Percentiles rank a stretch among this genome's conserved stretches.
Conservation (phyloP, 2,113 vertebrate genomes). For the Synchiropus splendidus region DNA sequence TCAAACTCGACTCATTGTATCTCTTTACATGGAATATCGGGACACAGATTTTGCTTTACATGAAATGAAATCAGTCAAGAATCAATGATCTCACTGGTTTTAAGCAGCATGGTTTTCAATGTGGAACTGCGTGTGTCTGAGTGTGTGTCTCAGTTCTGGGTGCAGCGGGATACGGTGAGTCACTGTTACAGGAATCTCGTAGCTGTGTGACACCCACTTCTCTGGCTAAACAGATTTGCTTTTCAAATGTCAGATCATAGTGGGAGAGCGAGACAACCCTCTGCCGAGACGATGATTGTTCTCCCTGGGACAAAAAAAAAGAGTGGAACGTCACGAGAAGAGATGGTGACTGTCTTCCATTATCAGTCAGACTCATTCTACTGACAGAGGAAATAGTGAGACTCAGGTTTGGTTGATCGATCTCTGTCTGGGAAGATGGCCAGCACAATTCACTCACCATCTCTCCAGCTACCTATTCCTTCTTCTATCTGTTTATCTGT, state of each 20-base stretch:
- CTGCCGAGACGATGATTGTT: slow-evolving; percentile 36
- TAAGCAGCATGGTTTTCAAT: slow-evolving; percentile 38
- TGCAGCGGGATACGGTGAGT: slow-evolving; percentile 19
- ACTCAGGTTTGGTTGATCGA: slow-evolving; percentile 37
- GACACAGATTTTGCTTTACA: slow-evolving; percentile 21
- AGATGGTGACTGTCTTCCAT: slow-evolving; percentile 48
- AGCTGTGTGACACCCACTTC: slow-evolving; percentile 32
- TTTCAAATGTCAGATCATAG: slow-evolving; percentile 50
- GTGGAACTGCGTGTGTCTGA: slow-evolving; percentile 3
- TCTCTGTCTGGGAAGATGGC: slow-evolving; percentile 42
- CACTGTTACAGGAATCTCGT: slow-evolving; percentile 33
- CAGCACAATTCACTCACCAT: slow-evolving; percentile 35
- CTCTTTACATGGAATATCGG: neutral
- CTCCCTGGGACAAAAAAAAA: slow-evolving; percentile 15
- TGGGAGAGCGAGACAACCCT: slow-evolving; percentile 29
- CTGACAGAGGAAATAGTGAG: slow-evolving; percentile 42
- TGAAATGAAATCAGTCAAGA: too few relatives aligned
- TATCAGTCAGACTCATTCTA: slow-evolving; percentile 45
- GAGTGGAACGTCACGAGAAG: slow-evolving; percentile 18
- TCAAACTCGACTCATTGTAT: too few relatives aligned
- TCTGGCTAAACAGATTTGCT: slow-evolving; percentile 36
- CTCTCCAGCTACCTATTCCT: slow-evolving; percentile 13
- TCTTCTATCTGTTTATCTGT: slow-evolving; percentile 27
- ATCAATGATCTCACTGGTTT: neutral
- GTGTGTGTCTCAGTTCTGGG: slow-evolving; percentile 21